A percentile compares a stretch with the other conserved stretches of the same genome.
These are phyloP conservation scores for Catharus fuscescens DNA, from an alignment of 2,113 vertebrate species.

Conservation along the genomic window DNA sequence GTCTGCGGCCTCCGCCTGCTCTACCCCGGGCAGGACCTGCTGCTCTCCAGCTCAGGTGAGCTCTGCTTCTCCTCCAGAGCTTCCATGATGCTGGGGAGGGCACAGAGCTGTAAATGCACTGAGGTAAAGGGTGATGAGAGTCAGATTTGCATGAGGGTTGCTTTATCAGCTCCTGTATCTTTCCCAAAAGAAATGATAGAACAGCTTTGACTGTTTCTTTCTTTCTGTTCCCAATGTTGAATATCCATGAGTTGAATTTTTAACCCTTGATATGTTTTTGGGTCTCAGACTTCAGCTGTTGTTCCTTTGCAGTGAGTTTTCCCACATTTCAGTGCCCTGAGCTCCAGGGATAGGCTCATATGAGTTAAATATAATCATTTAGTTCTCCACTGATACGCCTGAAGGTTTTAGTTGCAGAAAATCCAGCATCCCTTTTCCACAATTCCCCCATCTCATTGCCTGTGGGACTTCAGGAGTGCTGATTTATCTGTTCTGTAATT, in stretches of 20 bases:
- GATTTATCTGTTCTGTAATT: not conserved
- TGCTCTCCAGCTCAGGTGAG: conserved; percentile 70
- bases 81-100: not conserved
- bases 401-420: not conserved
- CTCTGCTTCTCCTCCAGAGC: not conserved
- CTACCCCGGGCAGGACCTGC: conserved; percentile 49
- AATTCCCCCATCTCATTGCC: not conserved
- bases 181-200: not conserved
- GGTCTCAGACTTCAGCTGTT: not conserved
- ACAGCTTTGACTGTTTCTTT: not conserved
- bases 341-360: not conserved
- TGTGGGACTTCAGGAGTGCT: not conserved
- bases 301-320: not conserved
- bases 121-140: not conserved
- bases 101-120: not conserved
- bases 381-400: not conserved
- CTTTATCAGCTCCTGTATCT: not conserved
- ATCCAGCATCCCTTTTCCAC: not conserved
- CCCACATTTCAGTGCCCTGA: not conserved
- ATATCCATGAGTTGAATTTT: not conserved
- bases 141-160: not conserved
- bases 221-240: not conserved
- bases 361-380: not conserved
- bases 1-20: conserved; percentile 75
- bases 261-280: not conserved